phyloP scores from a whole-genome alignment of 2,113 vertebrate genomes.

The Macrotis lagotis region DNA sequence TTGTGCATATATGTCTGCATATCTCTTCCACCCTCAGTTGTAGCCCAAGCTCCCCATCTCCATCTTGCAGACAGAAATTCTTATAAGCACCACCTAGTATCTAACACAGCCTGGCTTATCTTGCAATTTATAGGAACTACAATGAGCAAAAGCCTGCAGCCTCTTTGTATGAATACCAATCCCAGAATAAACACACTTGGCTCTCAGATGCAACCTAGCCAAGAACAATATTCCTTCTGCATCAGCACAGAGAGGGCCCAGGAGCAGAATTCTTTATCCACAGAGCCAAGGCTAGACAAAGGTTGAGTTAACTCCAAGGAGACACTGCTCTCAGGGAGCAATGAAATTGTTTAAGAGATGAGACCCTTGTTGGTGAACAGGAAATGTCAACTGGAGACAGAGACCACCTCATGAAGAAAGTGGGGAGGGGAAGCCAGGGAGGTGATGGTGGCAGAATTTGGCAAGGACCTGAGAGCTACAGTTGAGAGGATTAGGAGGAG shows the following conservation, averaged over 20 bases:
- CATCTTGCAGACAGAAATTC: constrained; percentile 36
- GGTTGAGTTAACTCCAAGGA: not conserved
- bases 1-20: not conserved
- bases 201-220: not conserved
- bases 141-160: constrained; percentile 45
- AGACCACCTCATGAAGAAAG: not conserved
- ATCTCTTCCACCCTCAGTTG: not conserved
- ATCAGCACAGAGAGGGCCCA: not conserved
- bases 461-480: not conserved
- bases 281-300: not conserved
- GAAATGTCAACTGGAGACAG: not conserved
- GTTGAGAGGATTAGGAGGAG: not conserved
- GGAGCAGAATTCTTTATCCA: not conserved
- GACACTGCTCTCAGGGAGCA: not conserved
- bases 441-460: not conserved
- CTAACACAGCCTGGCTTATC: constrained; percentile 11
- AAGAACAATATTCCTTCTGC: not conserved
- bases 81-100: not conserved
- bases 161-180: constrained; percentile 41
- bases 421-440: too few species aligned
- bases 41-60: constrained; percentile 36
- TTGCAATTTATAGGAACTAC: constrained; percentile 50
- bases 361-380: not conserved
- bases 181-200: not conserved
- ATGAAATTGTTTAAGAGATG: not conserved